Evolutionary conservation across 2,888 invertebrate species (phyloP).

Genomic region (Dynastes hyllus): DNA sequence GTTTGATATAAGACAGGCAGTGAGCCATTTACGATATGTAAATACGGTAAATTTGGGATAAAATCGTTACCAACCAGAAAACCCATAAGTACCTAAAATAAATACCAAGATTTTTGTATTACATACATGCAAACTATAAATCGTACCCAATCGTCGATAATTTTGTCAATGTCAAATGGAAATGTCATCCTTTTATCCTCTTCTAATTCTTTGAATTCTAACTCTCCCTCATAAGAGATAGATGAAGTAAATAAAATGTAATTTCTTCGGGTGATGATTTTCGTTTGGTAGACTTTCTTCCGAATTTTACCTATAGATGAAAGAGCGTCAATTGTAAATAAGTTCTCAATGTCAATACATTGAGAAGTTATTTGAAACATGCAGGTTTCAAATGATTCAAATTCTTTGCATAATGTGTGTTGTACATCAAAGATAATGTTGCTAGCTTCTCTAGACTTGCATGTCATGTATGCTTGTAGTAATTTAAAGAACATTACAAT

Average conservation of each 20-base stretch:
- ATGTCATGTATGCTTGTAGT: too few relatives aligned
- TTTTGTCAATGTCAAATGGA: slow-evolving; percentile 87
- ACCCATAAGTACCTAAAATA: slow-evolving; percentile 85
- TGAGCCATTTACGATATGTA: slow-evolving; percentile 94
- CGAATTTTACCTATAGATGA: slow-evolving; percentile 80
- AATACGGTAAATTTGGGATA: slow-evolving; percentile 94
- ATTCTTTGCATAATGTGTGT: too few relatives aligned
- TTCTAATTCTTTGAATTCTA: slow-evolving; percentile 88
- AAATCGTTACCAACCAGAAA: slow-evolving; percentile 99
- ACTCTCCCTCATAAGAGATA: slow-evolving; percentile 93
- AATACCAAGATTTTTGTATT: slow-evolving; percentile 31
- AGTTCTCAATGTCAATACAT: neutral
- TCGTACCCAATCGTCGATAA: slow-evolving; percentile 95
- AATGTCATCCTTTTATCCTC: slow-evolving; percentile 77
- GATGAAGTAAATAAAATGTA: slow-evolving; percentile 93
- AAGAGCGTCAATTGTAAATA: neutral
- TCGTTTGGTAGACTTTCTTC: slow-evolving; percentile 78
- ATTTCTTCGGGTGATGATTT: slow-evolving; percentile 89
- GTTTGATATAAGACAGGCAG: slow-evolving; percentile 89
- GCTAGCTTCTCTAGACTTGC: too few relatives aligned
- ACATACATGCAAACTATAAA: neutral
- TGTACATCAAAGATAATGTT: too few relatives aligned
- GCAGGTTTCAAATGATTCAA: too few relatives aligned
- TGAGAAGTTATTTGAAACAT: too few relatives aligned
- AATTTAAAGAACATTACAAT: too few relatives aligned